Conservation (phyloP, 2,113 vertebrate species). For the Noctilio leporinus region DNA sequence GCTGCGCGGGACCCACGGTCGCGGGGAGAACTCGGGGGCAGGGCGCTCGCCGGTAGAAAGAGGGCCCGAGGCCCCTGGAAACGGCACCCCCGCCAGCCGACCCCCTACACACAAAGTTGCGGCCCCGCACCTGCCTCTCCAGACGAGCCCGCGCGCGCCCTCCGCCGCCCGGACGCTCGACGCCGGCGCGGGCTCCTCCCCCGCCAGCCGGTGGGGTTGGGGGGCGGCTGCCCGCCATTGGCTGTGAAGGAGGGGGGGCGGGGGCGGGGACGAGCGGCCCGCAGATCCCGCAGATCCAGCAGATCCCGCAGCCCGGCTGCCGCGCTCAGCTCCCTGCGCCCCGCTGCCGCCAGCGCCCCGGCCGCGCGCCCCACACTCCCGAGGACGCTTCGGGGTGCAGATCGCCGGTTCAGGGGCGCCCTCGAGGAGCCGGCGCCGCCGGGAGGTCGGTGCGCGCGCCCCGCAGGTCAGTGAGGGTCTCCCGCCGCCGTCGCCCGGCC, state of each 20-base stretch:
- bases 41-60: background rate
- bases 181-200: too few relatives aligned
- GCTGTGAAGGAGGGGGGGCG: background rate
- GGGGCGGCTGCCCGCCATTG: constrained; percentile 44
- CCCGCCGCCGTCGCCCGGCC: background rate
- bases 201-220: background rate
- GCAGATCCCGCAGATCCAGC: background rate
- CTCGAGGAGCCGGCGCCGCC: background rate
- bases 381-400: background rate
- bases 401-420: background rate
- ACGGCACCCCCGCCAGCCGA: background rate
- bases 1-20: background rate
- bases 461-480: constrained; percentile 19
- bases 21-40: background rate
- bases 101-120: background rate
- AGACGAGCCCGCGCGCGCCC: too few relatives aligned
- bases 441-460: background rate
- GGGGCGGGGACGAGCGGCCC: background rate
- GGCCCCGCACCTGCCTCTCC: constrained; percentile 45
- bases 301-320: fast-evolving
- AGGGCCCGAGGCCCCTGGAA: background rate
- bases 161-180: too few relatives aligned
- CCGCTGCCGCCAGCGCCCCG: background rate
- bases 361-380: background rate
- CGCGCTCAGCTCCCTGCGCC: background rate